Conservation (phyloP, 35 echinoderm and acorn worm genomes). For the Antedon bifida region DNA sequence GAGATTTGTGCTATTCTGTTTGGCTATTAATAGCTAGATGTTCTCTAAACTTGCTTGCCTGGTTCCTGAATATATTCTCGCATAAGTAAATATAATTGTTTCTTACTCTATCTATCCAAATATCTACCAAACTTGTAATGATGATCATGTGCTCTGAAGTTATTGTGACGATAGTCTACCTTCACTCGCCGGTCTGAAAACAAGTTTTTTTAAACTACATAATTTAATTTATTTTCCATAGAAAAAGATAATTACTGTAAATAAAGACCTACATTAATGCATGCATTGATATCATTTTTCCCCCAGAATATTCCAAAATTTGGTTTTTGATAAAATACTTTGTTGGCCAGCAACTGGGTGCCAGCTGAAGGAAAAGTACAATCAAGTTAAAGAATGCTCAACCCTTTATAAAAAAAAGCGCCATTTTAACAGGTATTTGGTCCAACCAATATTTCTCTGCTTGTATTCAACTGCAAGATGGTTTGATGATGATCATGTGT, state of each 20-base stretch:
- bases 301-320: not conserved
- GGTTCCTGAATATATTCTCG: too few relatives aligned
- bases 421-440: not conserved
- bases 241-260: too few relatives aligned
- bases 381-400: not conserved
- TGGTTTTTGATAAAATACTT: not conserved
- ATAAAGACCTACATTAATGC: too few relatives aligned
- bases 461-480: too few relatives aligned
- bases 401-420: not conserved
- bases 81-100: too few relatives aligned
- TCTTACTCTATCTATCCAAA: too few relatives aligned
- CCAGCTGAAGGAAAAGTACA: conserved; percentile 1
- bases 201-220: not conserved
- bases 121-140: not conserved
- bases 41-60: too few relatives aligned
- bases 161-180: not conserved
- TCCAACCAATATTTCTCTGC: not conserved
- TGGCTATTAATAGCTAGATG: too few relatives aligned
- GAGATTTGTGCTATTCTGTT: too few relatives aligned
- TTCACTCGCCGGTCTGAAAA: not conserved
- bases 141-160: not conserved
- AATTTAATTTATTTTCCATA: too few relatives aligned
- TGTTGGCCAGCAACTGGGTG: not conserved
- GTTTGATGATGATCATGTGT: not conserved
- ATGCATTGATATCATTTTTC: not conserved